phyloP scores from a whole-genome alignment of 2,113 vertebrate genomes.

The Dermatemys mawii region DNA sequence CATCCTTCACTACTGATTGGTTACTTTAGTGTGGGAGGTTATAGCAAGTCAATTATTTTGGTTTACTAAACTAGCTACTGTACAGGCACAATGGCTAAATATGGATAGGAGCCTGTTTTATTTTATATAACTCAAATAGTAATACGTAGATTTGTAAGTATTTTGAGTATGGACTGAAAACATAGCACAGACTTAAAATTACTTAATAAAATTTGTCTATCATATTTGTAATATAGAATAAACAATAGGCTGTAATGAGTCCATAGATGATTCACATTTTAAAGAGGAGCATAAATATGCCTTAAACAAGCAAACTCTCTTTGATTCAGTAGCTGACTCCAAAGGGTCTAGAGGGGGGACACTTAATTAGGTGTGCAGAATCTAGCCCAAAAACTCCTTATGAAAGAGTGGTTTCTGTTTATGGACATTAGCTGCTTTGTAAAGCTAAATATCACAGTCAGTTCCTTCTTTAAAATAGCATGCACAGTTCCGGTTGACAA shows the following conservation, averaged over 20 bases:
- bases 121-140: fast-evolving
- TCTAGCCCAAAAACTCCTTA: background rate
- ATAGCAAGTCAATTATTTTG: conserved; percentile 56
- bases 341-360: fast-evolving
- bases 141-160: background rate
- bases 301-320: background rate
- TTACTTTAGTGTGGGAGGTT: conserved; percentile 36
- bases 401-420: background rate
- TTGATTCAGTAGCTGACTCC: background rate
- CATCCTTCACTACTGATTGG: conserved; percentile 14
- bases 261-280: background rate
- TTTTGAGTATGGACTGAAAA: background rate
- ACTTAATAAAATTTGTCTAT: background rate
- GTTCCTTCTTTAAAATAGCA: background rate
- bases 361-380: background rate
- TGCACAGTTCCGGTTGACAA: background rate
- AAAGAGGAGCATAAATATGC: background rate
- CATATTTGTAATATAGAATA: background rate
- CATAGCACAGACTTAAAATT: background rate
- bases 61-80: conserved; percentile 28
- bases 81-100: background rate
- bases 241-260: conserved; percentile 7
- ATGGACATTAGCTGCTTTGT: fast-evolving
- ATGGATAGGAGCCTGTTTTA: conserved; percentile 11
- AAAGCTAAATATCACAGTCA: background rate